A percentile compares a stretch with the other conserved stretches of the same genome.
phyloP scores from a whole-genome alignment of 2,888 invertebrate species.

The Nudaria mundana region DNA sequence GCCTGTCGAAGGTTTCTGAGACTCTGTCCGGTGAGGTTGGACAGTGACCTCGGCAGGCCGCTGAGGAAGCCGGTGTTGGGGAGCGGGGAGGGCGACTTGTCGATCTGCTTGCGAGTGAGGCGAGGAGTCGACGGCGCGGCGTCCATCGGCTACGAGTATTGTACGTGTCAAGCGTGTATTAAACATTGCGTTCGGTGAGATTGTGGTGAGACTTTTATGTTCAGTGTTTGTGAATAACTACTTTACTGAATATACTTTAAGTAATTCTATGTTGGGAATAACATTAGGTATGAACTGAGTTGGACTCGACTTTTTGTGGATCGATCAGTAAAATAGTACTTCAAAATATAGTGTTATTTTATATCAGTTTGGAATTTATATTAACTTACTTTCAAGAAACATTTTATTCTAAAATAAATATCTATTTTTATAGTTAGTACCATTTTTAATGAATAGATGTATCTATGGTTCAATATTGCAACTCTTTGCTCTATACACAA shows the following conservation, averaged over 20 bases:
- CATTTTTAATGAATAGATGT: too few relatives aligned
- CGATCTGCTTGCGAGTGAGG: constrained; percentile 13
- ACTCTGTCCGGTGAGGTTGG: constrained; percentile 74
- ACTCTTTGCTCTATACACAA: not conserved
- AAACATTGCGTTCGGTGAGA: constrained; percentile 15
- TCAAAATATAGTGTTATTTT: too few relatives aligned
- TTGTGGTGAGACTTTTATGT: constrained; percentile 23
- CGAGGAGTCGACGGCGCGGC: constrained; percentile 16
- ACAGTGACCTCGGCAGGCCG: constrained; percentile 69
- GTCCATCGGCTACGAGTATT: constrained; percentile 13
- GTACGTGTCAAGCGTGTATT: constrained; percentile 15
- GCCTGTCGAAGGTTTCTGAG: constrained; percentile 57
- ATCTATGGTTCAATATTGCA: too few relatives aligned
- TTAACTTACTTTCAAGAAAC: too few relatives aligned
- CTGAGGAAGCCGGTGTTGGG: constrained; percentile 62
- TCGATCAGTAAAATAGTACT: too few relatives aligned
- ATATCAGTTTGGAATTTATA: too few relatives aligned
- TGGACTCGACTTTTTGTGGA: too few relatives aligned
- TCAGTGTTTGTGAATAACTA: not conserved
- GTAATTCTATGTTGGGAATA: not conserved
- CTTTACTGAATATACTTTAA: not conserved
- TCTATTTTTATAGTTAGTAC: not conserved
- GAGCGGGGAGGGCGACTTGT: constrained; percentile 23
- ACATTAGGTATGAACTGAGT: too few relatives aligned
- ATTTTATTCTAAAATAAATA: too few relatives aligned